These are phyloP conservation scores for Podargus strigoides DNA, from an alignment of 2,797 vertebrate genomes.

Conservation along the genomic window DNA sequence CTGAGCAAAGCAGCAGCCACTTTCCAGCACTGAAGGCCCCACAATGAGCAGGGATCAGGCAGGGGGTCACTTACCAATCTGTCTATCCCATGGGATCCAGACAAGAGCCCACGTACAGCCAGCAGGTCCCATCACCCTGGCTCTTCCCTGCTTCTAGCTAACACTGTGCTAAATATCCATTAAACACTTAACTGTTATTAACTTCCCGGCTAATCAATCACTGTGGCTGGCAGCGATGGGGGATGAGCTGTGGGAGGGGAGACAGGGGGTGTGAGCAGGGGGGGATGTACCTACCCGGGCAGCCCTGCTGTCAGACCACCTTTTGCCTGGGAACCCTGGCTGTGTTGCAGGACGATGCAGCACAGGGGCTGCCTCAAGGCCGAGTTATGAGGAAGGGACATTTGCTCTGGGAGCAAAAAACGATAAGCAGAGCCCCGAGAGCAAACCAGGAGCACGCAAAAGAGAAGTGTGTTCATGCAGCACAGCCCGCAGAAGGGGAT, in stretches of 20 bases:
- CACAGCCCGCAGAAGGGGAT: neutral
- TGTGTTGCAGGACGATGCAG: neutral
- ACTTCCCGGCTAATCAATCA: neutral
- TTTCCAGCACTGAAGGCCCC: neutral
- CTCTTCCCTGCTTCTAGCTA: neutral
- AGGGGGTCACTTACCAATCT: neutral
- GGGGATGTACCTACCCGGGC: neutral
- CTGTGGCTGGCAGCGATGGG: neutral
- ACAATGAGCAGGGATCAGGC: neutral
- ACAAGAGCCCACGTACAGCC: neutral
- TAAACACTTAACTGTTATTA: constrained; percentile 23
- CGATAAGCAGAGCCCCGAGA: neutral
- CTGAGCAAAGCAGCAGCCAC: neutral
- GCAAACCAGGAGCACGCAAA: fast-evolving
- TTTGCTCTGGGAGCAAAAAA: neutral
- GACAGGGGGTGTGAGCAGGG: neutral
- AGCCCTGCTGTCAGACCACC: neutral
- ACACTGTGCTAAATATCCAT: neutral
- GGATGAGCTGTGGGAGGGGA: neutral
- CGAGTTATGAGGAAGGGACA: neutral
- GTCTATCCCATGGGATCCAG: neutral
- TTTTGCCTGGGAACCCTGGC: fast-evolving
- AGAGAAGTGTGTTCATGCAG: neutral
- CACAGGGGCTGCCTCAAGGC: fast-evolving
- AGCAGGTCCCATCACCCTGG: neutral